Evolutionary conservation across 2,888 invertebrate species (phyloP).

Genomic region (Spodoptera littoralis): DNA sequence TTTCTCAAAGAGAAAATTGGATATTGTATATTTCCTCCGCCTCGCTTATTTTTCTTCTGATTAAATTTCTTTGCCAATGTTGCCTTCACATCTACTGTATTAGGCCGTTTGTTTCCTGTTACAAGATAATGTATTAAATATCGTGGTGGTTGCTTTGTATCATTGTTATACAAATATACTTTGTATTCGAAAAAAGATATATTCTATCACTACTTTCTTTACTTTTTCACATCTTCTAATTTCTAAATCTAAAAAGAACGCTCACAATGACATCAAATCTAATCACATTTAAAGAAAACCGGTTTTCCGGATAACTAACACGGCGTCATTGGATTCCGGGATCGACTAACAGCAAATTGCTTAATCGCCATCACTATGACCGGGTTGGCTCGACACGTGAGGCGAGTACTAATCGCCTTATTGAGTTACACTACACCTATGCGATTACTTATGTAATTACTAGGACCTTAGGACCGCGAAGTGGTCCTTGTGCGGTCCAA

Average conservation of each 20-base stretch:
- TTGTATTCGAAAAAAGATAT: too few relatives aligned
- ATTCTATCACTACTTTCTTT: too few relatives aligned
- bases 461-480: constrained; percentile 49
- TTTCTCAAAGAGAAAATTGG: constrained; percentile 51
- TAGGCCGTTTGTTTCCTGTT: constrained; percentile 43
- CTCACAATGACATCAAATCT: constrained; percentile 9
- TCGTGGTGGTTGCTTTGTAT: constrained; percentile 3
- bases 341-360: constrained; percentile 50
- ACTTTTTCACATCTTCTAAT: too few relatives aligned
- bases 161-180: neutral
- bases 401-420: constrained; percentile 66
- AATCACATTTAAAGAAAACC: constrained; percentile 30
- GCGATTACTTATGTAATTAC: constrained; percentile 64
- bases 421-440: constrained; percentile 63
- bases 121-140: constrained; percentile 30
- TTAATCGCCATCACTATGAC: constrained; percentile 53
- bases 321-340: constrained; percentile 40
- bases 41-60: constrained; percentile 49
- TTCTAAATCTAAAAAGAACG: too few relatives aligned
- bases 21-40: constrained; percentile 50
- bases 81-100: constrained; percentile 35
- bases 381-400: constrained; percentile 59
- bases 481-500: constrained; percentile 34
- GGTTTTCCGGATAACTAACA: constrained; percentile 32
- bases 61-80: constrained; percentile 49